Conservation (phyloP, 1,140 invertebrate genomes). For the Drosophila lini region DNA sequence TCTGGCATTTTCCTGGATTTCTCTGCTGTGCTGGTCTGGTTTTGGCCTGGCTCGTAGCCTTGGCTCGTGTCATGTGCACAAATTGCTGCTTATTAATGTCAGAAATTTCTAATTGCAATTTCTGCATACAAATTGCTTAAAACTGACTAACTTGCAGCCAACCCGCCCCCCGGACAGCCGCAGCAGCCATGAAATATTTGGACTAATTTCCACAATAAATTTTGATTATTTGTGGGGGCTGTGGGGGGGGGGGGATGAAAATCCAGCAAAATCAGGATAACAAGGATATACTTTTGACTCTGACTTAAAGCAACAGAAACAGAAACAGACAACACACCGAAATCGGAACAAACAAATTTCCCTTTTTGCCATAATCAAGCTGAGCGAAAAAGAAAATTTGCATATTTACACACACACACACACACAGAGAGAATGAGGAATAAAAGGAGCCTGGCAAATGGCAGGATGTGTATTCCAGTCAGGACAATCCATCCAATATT, state of each 20-base stretch:
- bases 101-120: slow-evolving; percentile 79
- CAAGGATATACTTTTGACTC: not conserved
- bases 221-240: slow-evolving; percentile 68
- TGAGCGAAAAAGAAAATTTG: slow-evolving; percentile 61
- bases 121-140: slow-evolving; percentile 72
- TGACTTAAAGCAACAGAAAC: slow-evolving; percentile 22
- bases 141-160: slow-evolving; percentile 18
- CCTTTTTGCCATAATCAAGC: slow-evolving; percentile 51
- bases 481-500: slow-evolving; percentile 42
- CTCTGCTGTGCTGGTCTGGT: not conserved
- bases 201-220: slow-evolving; percentile 79
- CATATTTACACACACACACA: slow-evolving; percentile 55
- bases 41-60: slow-evolving; percentile 8
- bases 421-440: not conserved
- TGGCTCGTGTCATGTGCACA: slow-evolving; percentile 70
- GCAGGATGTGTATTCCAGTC: slow-evolving; percentile 27
- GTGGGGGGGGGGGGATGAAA: not conserved
- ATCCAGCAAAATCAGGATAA: not conserved
- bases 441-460: slow-evolving; percentile 6
- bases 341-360: slow-evolving; percentile 46
- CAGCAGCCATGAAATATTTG: slow-evolving; percentile 69
- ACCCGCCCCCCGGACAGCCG: not conserved
- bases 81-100: slow-evolving; percentile 82
- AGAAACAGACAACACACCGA: slow-evolving; percentile 1
- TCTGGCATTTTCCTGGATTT: not conserved